A percentile compares a stretch with the other conserved stretches of the same genome.
Evolutionary conservation across 2,797 vertebrate species (phyloP).

Genomic region (Toxotes lorentzi): DNA sequence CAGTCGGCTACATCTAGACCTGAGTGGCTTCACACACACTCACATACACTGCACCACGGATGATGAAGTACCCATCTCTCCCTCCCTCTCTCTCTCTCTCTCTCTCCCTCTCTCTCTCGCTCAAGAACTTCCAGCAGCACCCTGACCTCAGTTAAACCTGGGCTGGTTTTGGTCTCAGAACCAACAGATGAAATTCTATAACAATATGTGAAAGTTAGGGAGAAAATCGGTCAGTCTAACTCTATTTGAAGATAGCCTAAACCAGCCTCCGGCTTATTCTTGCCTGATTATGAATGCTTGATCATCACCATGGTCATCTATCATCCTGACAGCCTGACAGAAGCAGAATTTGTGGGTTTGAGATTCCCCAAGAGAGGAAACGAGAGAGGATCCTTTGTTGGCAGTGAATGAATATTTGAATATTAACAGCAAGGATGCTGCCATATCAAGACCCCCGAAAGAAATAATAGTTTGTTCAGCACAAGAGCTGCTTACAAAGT

Average conservation of each 20-base stretch:
- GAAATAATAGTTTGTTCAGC: background rate
- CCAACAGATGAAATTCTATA: background rate
- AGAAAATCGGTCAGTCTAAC: background rate
- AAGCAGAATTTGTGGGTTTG: background rate
- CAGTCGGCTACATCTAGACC: conserved; percentile 25
- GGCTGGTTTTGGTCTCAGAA: background rate
- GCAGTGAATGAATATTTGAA: conserved; percentile 8
- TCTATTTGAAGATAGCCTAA: background rate
- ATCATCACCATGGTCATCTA: conserved; percentile 9
- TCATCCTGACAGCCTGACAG: conserved; percentile 29
- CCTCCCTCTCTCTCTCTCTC: conserved; percentile 9
- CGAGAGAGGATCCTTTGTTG: conserved; percentile 27
- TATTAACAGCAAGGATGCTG: background rate
- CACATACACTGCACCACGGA: conserved; percentile 58
- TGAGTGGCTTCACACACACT: conserved; percentile 27
- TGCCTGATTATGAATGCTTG: conserved; percentile 4
- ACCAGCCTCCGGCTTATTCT: background rate
- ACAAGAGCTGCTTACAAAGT: background rate
- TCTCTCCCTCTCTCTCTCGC: conserved; percentile 11
- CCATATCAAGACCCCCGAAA: background rate
- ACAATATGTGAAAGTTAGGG: background rate
- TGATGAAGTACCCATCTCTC: conserved; percentile 47
- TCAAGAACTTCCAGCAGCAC: conserved; percentile 7
- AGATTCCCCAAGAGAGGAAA: conserved; percentile 11
- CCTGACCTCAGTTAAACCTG: conserved; percentile 30